Evolutionary conservation across 2,888 invertebrate genomes (phyloP), one percentile per base, ranked within the genome.

Genomic region (Pollenia angustigena): DNA sequence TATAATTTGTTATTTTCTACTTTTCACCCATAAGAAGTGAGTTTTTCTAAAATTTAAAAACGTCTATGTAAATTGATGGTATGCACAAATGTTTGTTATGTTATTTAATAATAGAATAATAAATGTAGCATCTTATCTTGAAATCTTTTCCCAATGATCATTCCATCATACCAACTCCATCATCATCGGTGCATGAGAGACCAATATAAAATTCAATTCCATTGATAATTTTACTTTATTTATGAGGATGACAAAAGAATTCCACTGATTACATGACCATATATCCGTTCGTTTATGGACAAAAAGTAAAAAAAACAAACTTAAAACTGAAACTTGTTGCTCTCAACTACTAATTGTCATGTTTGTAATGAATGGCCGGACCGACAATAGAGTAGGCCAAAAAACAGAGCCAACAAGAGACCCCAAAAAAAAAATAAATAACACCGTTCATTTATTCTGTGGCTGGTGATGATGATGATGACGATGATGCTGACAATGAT

Each of bases 141-240:
- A 52, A 69, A 75, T 69, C 68, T 60, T 68, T 68, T 4, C 68
- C 32, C 52, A 58, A 42, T 75, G 52, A 82, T 52, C 44, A 44
- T 75, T n/a, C 50, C 50, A 66, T 72, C 54, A 48, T n/a, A 23
- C 8, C 10, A 68, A 66, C 40, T 58, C 40, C 46, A 52, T 75
- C 58, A 4, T 50, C n/a, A 42, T 52, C 46, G 16, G 10, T 9
- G 52, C 54, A 54, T 54, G 40, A 42, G 69, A 68, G 46, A 56
- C 48, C 48, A 54, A 72, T 74, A 54, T 23, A 42, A 76, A 40
- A 66, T 78, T 23, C 16, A 23, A 72, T 68, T 66, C 58, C 84
- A 78, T 84, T 79, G 66, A 79, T 71, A 72, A 78, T 83, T 78
- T 58, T 64, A 72, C 79, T 79, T 72, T 72, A 79, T 84, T 79